Evolutionary conservation across 2,888 invertebrate genomes (phyloP), one percentile per base, ranked within the genome.

Genomic region (Patella depressa): DNA sequence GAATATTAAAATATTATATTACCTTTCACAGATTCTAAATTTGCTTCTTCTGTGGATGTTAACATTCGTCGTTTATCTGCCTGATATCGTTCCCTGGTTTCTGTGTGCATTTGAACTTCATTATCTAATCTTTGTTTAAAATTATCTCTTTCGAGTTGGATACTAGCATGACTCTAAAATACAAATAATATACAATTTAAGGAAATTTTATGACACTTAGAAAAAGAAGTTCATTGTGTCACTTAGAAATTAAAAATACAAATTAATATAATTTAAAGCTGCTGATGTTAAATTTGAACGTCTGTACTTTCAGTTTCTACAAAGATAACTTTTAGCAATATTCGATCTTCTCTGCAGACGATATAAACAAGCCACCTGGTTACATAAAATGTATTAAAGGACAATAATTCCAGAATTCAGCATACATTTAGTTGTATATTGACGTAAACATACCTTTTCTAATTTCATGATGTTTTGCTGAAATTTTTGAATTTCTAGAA

Each of bases 21-120:
- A 96, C 96, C 96, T 94, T 97, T 97, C 80, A 96, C 96, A 88
- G 96, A 95, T 93, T 97, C 97, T 90, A 96, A 93, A 92, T 97
- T 97, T 74, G 97, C 97, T 92, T 98, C 97, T 91, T 92, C 91
- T 7, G 89, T 89, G 2, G 91, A 89, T 76, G 87, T 84, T 53
- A 90, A 84, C 9, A 90, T 86, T 72, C 87, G 86, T 75, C 89
- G 90, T 79, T 90, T 89, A 80, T 92, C 91, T 19, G 90, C 88
- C 75, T 90, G 90, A 78, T 91, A 88, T 71, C 86, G 86, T 17
- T 89, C 88, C 4, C 91, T 85, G 2, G 91, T 91, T 76, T 98
- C 97, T 90, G 96, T 88, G 95, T 96, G 88, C 95, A 94, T 88
- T 70, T 86, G 87, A 24, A 85, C 83, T 84, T 92, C 92, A 24